Evolutionary conservation across 2,888 invertebrate species (phyloP).

Genomic region (Julus scandinavius): DNA sequence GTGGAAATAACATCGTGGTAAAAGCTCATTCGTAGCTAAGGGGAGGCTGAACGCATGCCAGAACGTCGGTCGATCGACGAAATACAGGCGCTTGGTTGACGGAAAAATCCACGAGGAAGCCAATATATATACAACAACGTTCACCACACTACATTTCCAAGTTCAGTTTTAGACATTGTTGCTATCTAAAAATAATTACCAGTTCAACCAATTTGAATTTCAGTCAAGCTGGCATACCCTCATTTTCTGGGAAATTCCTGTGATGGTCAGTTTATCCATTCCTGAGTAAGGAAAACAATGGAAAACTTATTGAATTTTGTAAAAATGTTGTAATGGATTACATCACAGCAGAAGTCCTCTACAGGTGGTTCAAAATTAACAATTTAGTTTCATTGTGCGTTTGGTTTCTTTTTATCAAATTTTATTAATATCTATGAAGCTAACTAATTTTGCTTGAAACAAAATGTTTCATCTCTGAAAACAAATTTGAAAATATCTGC

Average conservation of each 20-base stretch:
- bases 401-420: too few species aligned
- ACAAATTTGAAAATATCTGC: too few species aligned
- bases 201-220: not conserved
- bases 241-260: not conserved
- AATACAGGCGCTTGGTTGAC: not conserved
- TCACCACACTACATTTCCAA: not conserved
- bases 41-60: not conserved
- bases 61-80: constrained; percentile 16
- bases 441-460: too few species aligned
- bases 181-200: not conserved
- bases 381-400: too few species aligned
- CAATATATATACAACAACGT: not conserved
- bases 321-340: not conserved
- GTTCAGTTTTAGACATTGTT: not conserved
- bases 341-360: not conserved
- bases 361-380: not conserved
- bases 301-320: not conserved
- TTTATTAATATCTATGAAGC: too few species aligned
- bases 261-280: not conserved
- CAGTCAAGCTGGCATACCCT: not conserved
- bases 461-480: too few species aligned
- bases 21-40: constrained; percentile 37
- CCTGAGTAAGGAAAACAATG: not conserved
- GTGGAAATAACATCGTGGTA: constrained; percentile 31
- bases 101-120: not conserved